These are phyloP conservation scores for Choristoneura rosaceana DNA, from an alignment of 2,888 invertebrate species.

Conservation along the genomic window DNA sequence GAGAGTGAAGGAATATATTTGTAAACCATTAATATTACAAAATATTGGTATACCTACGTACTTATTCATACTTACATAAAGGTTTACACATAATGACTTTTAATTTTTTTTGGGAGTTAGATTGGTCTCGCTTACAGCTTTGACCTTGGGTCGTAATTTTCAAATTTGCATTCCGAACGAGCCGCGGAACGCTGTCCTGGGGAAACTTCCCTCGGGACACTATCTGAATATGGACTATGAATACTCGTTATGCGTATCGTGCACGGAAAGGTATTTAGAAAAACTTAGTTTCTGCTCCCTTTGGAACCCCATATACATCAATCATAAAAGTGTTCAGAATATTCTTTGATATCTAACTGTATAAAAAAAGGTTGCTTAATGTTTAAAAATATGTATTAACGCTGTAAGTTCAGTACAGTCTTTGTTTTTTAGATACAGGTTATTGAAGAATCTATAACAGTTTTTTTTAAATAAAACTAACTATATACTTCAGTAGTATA, in stretches of 20 bases:
- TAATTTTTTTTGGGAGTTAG: background rate
- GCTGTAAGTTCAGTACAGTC: too few species aligned
- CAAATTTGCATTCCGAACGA: constrained; percentile 63
- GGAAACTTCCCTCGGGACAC: constrained; percentile 57
- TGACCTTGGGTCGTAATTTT: constrained; percentile 45
- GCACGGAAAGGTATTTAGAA: constrained; percentile 16
- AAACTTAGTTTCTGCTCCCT: background rate
- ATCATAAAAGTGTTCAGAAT: background rate
- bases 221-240: constrained; percentile 55
- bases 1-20: too few species aligned
- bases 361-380: background rate
- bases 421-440: too few species aligned
- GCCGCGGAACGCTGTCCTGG: constrained; percentile 52
- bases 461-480: too few species aligned
- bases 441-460: too few species aligned
- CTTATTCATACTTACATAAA: too few species aligned
- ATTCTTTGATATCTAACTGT: background rate
- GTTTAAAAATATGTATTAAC: too few species aligned
- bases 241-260: constrained; percentile 31
- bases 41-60: too few species aligned
- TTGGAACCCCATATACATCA: background rate
- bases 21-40: too few species aligned
- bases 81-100: background rate
- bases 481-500: too few species aligned
- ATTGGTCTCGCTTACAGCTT: constrained; percentile 30